Percentiles rank a stretch among this genome's conserved stretches.
Conservation (phyloP, 2,113 vertebrate species). For the Collichthys lucidus region DNA sequence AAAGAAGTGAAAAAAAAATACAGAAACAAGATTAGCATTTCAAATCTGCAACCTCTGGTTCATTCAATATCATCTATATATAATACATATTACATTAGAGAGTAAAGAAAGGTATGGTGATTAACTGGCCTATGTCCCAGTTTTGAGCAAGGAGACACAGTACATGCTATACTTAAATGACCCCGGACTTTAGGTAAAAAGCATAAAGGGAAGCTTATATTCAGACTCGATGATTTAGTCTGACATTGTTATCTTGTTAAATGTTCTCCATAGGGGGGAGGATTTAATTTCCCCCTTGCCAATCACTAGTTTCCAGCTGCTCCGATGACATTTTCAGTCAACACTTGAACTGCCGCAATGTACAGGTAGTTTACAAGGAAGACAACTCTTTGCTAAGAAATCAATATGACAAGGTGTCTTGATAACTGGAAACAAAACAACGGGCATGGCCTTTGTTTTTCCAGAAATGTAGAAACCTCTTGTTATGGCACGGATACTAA, state of each 20-base stretch:
- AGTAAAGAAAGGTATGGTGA: not conserved
- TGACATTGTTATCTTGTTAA: constrained; percentile 28
- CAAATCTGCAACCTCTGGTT: constrained; percentile 17
- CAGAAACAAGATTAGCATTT: constrained; percentile 61
- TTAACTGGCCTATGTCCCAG: not conserved
- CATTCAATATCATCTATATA: not conserved
- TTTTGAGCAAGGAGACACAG: constrained; percentile 2
- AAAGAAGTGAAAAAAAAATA: constrained; percentile 9
- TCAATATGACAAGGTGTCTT: not conserved
- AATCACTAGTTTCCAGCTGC: constrained; percentile 20
- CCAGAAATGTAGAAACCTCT: not conserved
- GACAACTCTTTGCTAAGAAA: not conserved
- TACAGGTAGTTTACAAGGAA: not conserved
- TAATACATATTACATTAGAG: not conserved
- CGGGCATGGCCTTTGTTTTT: not conserved
- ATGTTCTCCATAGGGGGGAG: not conserved
- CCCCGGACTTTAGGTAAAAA: not conserved
- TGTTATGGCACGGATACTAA: not conserved
- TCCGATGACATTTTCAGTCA: constrained; percentile 21
- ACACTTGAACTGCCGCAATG: not conserved
- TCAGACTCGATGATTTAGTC: constrained; percentile 7
- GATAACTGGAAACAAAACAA: not conserved
- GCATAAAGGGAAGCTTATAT: not conserved
- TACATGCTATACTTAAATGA: not conserved
- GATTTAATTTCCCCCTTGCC: constrained; percentile 13